Conservation (phyloP, 2,888 invertebrate species). For the Rhagonycha fulva region DNA sequence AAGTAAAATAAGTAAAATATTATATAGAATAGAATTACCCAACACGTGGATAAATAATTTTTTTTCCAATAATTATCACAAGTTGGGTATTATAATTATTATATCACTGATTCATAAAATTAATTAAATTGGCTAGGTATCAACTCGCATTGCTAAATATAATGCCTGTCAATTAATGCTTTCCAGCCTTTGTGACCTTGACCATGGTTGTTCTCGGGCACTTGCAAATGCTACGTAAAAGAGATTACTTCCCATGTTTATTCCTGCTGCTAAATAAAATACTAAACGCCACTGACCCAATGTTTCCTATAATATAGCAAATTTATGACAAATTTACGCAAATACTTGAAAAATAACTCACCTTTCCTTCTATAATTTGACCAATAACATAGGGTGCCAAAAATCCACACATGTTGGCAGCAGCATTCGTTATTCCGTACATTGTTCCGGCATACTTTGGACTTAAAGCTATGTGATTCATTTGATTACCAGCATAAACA, state of each 20-base stretch:
- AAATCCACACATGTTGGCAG: conserved; percentile 82
- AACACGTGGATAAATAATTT: neutral
- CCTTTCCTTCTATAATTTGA: conserved; percentile 70
- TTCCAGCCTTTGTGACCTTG: conserved; percentile 49
- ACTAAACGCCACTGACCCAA: conserved; percentile 75
- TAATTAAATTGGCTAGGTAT: conserved; percentile 30
- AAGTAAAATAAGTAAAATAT: neutral
- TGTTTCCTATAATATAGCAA: conserved; percentile 63
- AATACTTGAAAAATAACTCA: conserved; percentile 44
- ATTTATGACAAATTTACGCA: conserved; percentile 28
- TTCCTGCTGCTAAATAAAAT: conserved; percentile 78
- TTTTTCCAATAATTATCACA: neutral
- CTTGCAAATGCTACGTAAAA: conserved; percentile 81
- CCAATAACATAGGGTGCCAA: conserved; percentile 81
- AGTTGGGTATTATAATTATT: neutral
- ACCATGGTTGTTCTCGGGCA: conserved; percentile 75
- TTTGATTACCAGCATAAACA: conserved; percentile 78
- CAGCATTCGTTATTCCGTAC: conserved; percentile 84
- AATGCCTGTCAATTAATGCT: conserved; percentile 52
- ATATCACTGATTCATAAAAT: neutral
- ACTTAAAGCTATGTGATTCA: conserved; percentile 83
- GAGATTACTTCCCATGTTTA: conserved; percentile 74
- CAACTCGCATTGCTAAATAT: conserved; percentile 39
- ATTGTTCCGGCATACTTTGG: conserved; percentile 83
- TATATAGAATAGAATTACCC: neutral